Percentiles rank a stretch among this genome's conserved stretches.
phyloP scores from a whole-genome alignment of 1,140 invertebrate species.

The Hycleus cichorii region DNA sequence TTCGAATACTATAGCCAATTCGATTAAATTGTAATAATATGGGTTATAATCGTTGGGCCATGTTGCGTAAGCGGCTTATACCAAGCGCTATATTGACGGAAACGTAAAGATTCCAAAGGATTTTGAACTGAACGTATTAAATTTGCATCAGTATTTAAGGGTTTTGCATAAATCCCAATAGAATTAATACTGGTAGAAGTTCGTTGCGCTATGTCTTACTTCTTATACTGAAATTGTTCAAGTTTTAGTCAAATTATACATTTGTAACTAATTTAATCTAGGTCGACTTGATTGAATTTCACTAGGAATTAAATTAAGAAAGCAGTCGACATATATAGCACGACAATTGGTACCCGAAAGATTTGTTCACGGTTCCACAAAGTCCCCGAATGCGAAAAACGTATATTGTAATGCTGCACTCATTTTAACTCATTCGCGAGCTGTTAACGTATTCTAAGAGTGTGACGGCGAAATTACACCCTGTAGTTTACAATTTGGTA shows the following conservation, averaged over 20 bases:
- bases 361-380: too few species aligned
- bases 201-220: conserved; percentile 3
- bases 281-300: conserved; percentile 9
- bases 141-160: conserved; percentile 15
- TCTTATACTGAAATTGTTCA: conserved; percentile 5
- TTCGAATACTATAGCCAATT: too few species aligned
- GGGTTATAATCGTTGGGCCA: too few species aligned
- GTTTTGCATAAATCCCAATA: conserved; percentile 2
- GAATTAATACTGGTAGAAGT: conserved; percentile 10
- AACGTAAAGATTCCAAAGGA: too few species aligned
- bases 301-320: conserved; percentile 12
- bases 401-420: neutral
- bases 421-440: neutral
- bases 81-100: too few species aligned
- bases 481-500: conserved; percentile 9
- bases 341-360: too few species aligned
- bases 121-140: neutral
- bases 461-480: conserved; percentile 5
- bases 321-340: too few species aligned
- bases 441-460: conserved; percentile 7
- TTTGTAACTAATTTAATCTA: conserved; percentile 12
- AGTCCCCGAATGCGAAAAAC: too few species aligned
- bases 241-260: conserved; percentile 15
- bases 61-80: too few species aligned
- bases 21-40: too few species aligned